These are phyloP conservation scores for Syngnathus scovelli DNA, from an alignment of 2,113 vertebrate genomes.

Conservation along the genomic window DNA sequence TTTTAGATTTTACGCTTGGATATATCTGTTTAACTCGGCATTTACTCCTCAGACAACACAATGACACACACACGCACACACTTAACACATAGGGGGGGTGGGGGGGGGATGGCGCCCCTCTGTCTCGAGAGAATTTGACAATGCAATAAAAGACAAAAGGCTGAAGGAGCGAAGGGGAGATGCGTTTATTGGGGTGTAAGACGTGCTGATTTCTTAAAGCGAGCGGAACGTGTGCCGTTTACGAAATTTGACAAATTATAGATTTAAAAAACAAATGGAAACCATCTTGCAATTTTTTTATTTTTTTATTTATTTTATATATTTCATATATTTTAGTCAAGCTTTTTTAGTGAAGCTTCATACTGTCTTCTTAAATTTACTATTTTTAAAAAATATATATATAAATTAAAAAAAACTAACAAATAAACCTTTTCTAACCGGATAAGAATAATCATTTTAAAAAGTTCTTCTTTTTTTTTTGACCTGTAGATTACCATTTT, in stretches of 20 bases:
- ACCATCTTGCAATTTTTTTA: no score
- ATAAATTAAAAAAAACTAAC: no score
- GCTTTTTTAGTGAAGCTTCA: no score
- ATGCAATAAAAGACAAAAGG: slow-evolving; percentile 55
- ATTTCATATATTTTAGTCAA: no score
- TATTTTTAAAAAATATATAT: no score
- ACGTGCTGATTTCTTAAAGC: slow-evolving; percentile 23
- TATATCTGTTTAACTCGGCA: slow-evolving; percentile 99
- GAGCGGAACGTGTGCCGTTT: not conserved
- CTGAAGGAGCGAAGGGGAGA: slow-evolving; percentile 37
- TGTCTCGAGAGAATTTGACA: slow-evolving; percentile 54
- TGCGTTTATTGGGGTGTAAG: slow-evolving; percentile 49
- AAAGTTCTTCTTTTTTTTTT: not conserved
- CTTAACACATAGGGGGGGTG: slow-evolving; percentile 8
- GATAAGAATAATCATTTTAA: no score
- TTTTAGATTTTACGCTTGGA: slow-evolving; percentile 99
- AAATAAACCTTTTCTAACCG: no score
- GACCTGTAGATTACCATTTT: not conserved
- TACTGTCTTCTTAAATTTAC: no score
- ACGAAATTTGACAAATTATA: not conserved
- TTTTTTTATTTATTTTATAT: no score
- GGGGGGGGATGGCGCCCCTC: slow-evolving; percentile 26
- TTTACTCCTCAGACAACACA: slow-evolving; percentile 94
- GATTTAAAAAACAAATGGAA: no score
- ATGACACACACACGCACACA: slow-evolving; percentile 40